These are phyloP conservation scores for Spizella passerina DNA, from an alignment of 2,797 vertebrate species.

Conservation along the genomic window DNA sequence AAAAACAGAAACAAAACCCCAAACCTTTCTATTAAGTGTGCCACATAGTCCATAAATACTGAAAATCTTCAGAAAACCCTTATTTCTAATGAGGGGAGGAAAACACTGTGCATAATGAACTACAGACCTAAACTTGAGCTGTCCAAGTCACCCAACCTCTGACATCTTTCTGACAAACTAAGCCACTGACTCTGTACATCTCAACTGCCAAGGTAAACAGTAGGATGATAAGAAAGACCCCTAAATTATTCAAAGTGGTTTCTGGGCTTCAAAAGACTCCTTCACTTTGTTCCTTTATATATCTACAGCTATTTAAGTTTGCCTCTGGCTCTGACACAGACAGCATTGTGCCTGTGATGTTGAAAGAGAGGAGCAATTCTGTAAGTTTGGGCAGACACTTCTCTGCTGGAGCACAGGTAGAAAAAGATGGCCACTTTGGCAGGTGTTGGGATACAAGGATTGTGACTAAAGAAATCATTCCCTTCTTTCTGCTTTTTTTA, in stretches of 20 bases:
- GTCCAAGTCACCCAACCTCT: not conserved
- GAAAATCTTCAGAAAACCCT: not conserved
- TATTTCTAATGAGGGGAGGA: not conserved
- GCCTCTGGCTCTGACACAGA: conserved; percentile 33
- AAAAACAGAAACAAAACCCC: not conserved
- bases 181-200: conserved; percentile 16
- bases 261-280: conserved; percentile 61
- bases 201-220: conserved; percentile 21
- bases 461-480: not conserved
- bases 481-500: not conserved
- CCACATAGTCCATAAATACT: not conserved
- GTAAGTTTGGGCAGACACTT: not conserved
- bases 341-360: conserved; percentile 33
- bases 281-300: conserved; percentile 62
- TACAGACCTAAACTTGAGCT: not conserved
- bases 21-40: not conserved
- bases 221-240: conserved; percentile 30
- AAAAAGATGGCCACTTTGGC: not conserved
- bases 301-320: conserved; percentile 47
- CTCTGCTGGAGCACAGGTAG: not conserved
- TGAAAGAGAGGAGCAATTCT: not conserved
- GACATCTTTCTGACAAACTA: not conserved
- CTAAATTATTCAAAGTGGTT: conserved; percentile 64
- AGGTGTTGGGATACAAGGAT: not conserved
- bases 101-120: not conserved